phyloP scores from a whole-genome alignment of 2,888 invertebrate species.

The Drosophila testacea region DNA sequence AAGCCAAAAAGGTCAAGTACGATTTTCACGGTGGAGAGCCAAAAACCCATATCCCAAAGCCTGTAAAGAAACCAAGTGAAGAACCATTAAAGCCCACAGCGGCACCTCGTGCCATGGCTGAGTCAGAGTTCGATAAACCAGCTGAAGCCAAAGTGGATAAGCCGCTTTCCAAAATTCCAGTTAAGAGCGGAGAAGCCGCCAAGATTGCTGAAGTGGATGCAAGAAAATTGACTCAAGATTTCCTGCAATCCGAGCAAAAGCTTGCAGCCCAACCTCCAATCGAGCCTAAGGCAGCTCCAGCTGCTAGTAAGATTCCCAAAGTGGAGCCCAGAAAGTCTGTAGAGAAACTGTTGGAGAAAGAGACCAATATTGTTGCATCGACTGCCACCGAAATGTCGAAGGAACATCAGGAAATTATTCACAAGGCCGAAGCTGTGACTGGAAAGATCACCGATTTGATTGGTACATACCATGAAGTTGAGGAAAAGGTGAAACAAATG shows the following conservation, averaged over 20 bases:
- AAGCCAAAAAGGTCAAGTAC: slow-evolving; percentile 75
- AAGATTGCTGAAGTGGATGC: slow-evolving; percentile 59
- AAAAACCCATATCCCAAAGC: slow-evolving; percentile 67
- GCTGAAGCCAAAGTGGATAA: slow-evolving; percentile 61
- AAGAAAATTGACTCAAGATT: slow-evolving; percentile 66
- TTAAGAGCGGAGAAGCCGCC: slow-evolving; percentile 44
- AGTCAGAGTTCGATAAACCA: slow-evolving; percentile 53
- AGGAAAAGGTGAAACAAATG: slow-evolving; percentile 44
- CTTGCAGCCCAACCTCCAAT: slow-evolving; percentile 14
- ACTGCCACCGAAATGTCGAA: slow-evolving; percentile 46
- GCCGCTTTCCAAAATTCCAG: slow-evolving; percentile 65
- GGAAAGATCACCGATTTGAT: slow-evolving; percentile 65
- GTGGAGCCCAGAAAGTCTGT: slow-evolving; percentile 70
- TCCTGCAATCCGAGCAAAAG: slow-evolving; percentile 65
- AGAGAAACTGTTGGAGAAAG: slow-evolving; percentile 57
- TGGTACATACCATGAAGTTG: slow-evolving; percentile 69
- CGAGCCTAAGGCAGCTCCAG: slow-evolving; percentile 57
- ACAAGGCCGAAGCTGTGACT: slow-evolving; percentile 66
- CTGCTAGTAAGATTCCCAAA: slow-evolving; percentile 72
- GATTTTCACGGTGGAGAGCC: slow-evolving; percentile 78
- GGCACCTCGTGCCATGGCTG: slow-evolving; percentile 65
- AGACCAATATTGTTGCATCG: slow-evolving; percentile 57
- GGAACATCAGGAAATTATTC: slow-evolving; percentile 52
- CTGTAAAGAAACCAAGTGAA: slow-evolving; percentile 55
- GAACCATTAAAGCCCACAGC: slow-evolving; percentile 64